Evolutionary conservation across 2,888 invertebrate genomes (phyloP), one percentile per base, ranked within the genome.

Genomic region (Syritta pipiens): DNA sequence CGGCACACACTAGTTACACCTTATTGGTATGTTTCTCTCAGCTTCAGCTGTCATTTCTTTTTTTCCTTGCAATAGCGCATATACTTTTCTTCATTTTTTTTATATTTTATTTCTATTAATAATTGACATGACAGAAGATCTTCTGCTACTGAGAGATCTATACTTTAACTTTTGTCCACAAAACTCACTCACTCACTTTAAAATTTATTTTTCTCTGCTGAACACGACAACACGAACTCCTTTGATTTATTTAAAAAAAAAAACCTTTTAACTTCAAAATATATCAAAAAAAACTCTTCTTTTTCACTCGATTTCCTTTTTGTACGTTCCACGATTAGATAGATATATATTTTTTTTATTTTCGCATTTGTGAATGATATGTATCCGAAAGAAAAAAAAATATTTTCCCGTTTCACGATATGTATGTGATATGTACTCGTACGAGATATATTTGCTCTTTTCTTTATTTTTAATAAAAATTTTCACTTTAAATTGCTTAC

Each of bases 261-360:
- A n/a, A n/a, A n/a, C n/a, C n/a, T n/a, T n/a, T n/a, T n/a, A n/a
- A n/a, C n/a, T n/a, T n/a, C n/a, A n/a, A n/a, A n/a, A n/a, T n/a
- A n/a, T n/a, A n/a, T n/a, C n/a, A n/a, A n/a, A 0, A 5, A 37
- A 37, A 17, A 17, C 14, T 37, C 19, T 69, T 63, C 69, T 75
- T 32, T 60, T 67, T 63, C 63, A 68, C 69, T 69, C 49, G 44
- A 4, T 57, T 65, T 51, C 51, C 26, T 57, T 46, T 67, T 65
- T 60, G 65, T 60, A 77, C 77, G 71, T 63, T 77, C 59, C 51
- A 59, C 76, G 77, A 71, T 71, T 72, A 63, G 65, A 65, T 65
- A 62, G 49, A 59, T 76, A 37, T 28, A 74, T 62, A 42, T 72
- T 46, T 65, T 44, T 49, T 63, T 67, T 42, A 12, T 12, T 55